Evolutionary conservation across 2,888 invertebrate species (phyloP), one percentile per base, ranked within the genome.

Genomic region (Stenolophus ochropezus): DNA sequence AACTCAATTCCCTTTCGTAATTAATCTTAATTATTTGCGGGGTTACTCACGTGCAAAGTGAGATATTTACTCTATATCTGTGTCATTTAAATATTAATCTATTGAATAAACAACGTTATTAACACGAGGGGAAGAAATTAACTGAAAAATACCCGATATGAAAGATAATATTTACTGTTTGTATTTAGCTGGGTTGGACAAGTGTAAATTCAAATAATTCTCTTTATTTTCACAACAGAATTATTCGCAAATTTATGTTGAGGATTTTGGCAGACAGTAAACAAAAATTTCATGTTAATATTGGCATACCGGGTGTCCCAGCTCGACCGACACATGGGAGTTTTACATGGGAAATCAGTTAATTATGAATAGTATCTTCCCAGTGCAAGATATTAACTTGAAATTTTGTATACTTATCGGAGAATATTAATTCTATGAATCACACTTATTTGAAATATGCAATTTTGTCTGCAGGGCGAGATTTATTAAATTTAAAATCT

Each of bases 1-100:
- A 73, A 23, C n/a, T 49, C 49, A 73, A 49, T 73, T 73, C 33
- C 33, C 33, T 49, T 14, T 73, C 21, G 73, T 49, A 73, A 73
- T 73, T 73, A 73, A 73, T 73, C 73, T 73, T 73, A 73, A 49
- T 73, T 73, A 73, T 73, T 49, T 49, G 73, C 49, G 49, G 14
- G 49, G 21, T 73, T 49, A 49, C 0, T 73, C 21, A 73, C 23
- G 21, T 8, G 49, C 23, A 73, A 73, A 49, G 11, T 11, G 16
- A 25, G 25, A 61, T 61, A 61, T 61, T 61, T 56, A 20, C 56
- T 20, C 21, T 20, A 20, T 56, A 56, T 8, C 56, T 21, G 8
- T 20, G 20, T 11, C 8, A 56, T 56, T 56, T 56, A 56, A 56
- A 18, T 56, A 11, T 56, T 20, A 18, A 18, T 56, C 1, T 56